Evolutionary conservation across 2,797 vertebrate genomes (phyloP).

Genomic region (Lepus townsendii): DNA sequence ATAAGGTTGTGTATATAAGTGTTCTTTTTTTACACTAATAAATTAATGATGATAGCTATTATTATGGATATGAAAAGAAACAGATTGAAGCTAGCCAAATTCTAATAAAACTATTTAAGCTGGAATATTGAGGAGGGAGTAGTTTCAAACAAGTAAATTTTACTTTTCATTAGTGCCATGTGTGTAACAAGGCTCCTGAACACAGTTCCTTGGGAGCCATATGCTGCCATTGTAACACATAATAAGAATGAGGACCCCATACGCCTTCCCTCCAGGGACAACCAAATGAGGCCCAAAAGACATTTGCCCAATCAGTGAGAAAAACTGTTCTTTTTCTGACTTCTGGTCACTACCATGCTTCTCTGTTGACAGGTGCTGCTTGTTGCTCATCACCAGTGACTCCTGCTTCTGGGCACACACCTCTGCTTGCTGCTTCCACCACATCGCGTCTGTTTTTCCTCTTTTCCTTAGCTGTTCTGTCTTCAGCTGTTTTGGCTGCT

Average conservation of each 20-base stretch:
- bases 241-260: neutral
- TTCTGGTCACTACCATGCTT: neutral
- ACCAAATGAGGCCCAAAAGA: neutral
- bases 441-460: neutral
- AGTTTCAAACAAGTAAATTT: neutral
- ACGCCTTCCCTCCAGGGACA: neutral
- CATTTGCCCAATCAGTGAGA: neutral
- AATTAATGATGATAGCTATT: neutral
- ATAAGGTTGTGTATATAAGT: neutral
- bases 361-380: neutral
- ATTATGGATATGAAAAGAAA: neutral
- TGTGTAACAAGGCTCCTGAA: neutral
- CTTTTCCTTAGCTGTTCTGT: neutral
- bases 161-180: neutral
- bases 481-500: neutral
- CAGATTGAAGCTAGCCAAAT: neutral
- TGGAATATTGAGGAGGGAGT: neutral
- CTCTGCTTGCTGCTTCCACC: neutral
- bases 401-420: neutral
- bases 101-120: neutral
- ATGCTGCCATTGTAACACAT: neutral
- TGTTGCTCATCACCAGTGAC: neutral
- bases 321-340: neutral
- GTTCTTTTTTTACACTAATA: constrained; percentile 29
- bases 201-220: neutral